Evolutionary conservation across 92 coral and sea anemone species (phyloP).

Genomic region (Palythoa grandis): DNA sequence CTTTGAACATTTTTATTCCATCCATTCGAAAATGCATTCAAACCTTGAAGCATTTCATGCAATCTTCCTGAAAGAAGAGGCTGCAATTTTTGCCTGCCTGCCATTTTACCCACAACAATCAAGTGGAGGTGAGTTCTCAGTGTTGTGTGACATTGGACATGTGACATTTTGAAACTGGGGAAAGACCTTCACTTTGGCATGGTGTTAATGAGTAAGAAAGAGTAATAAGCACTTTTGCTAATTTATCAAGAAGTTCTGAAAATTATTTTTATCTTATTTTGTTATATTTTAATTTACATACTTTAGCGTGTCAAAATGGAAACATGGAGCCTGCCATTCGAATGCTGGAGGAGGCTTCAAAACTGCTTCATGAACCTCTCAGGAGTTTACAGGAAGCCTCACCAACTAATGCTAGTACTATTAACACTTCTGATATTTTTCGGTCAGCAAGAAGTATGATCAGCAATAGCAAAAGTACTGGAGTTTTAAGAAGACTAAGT

Average conservation of each 20-base stretch:
- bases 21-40: not conserved
- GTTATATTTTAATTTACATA: not conserved
- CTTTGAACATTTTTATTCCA: slow-evolving; percentile 2
- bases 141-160: not conserved
- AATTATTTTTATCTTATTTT: not conserved
- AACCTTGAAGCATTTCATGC: no score
- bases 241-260: slow-evolving; percentile 17
- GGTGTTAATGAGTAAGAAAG: not conserved
- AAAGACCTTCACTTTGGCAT: not conserved
- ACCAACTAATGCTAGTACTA: slow-evolving; percentile 9
- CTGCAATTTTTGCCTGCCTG: slow-evolving; percentile 1
- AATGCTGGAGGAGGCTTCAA: slow-evolving; percentile 30
- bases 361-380: slow-evolving; percentile 15
- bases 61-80: no score
- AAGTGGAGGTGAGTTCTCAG: slow-evolving; percentile 7
- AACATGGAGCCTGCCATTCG: slow-evolving; percentile 12
- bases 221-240: slow-evolving; percentile 7
- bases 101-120: slow-evolving; percentile 6
- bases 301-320: slow-evolving; percentile 14
- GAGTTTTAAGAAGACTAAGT: slow-evolving; percentile 20
- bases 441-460: slow-evolving; percentile 15
- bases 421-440: slow-evolving; percentile 12
- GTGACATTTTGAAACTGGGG: not conserved
- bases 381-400: slow-evolving; percentile 13
- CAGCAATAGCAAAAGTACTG: slow-evolving; percentile 10